Percentiles rank a stretch among this genome's conserved stretches.
phyloP scores from a whole-genome alignment of 2,888 invertebrate genomes.

The Drosophila trichaetosa region DNA sequence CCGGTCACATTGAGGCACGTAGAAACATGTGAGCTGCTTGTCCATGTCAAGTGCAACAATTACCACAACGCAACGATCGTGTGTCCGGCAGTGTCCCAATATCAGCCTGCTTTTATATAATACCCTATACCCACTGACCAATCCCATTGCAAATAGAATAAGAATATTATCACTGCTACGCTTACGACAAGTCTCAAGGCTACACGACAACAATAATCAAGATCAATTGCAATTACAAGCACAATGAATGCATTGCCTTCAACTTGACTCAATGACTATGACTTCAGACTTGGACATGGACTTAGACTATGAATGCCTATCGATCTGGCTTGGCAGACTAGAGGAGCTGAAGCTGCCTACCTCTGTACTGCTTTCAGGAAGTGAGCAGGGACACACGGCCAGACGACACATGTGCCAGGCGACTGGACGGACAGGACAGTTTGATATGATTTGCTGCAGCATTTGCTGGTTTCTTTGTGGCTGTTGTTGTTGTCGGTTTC shows the following conservation, averaged over 20 bases:
- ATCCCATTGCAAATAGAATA: constrained; percentile 70
- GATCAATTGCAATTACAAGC: constrained; percentile 80
- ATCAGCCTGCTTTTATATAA: constrained; percentile 17
- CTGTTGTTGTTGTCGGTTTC: constrained; percentile 39
- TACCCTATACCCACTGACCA: constrained; percentile 50
- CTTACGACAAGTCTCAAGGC: constrained; percentile 42
- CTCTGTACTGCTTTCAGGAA: constrained; percentile 49
- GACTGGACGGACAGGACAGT: constrained; percentile 26
- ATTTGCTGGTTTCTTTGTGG: constrained; percentile 30
- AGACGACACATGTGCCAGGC: constrained; percentile 46
- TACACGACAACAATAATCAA: constrained; percentile 75
- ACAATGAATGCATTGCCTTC: constrained; percentile 78
- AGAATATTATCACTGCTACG: constrained; percentile 77
- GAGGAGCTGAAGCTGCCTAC: constrained; percentile 45
- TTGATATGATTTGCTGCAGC: constrained; percentile 63
- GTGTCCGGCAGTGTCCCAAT: constrained; percentile 42
- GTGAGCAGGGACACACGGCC: constrained; percentile 34
- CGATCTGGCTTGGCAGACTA: constrained; percentile 60
- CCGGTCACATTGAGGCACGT: constrained; percentile 75
- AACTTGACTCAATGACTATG: constrained; percentile 62
- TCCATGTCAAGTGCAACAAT: constrained; percentile 79
- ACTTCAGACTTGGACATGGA: constrained; percentile 31
- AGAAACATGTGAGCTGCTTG: constrained; percentile 73
- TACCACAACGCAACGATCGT: constrained; percentile 71
- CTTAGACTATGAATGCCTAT: constrained; percentile 58